Evolutionary conservation across 2,113 vertebrate species (phyloP).

Genomic region (Malurus melanocephalus): DNA sequence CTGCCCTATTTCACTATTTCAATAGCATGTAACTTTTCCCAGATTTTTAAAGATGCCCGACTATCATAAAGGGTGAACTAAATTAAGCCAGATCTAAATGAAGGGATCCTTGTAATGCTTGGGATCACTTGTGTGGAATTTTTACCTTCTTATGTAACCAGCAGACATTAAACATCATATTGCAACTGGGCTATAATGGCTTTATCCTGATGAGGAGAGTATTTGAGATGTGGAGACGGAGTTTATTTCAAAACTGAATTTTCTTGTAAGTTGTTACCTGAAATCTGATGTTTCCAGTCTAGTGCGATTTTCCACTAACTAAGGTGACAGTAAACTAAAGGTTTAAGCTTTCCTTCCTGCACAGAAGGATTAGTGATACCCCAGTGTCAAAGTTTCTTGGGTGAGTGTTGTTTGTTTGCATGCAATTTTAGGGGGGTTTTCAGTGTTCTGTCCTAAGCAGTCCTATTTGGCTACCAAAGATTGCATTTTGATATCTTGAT

Average conservation of each 20-base stretch:
- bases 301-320: background rate
- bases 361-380: background rate
- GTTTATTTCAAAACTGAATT: background rate
- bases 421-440: background rate
- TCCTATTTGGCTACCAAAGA: background rate
- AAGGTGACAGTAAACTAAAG: background rate
- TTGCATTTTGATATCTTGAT: background rate
- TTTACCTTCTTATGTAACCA: background rate
- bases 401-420: background rate
- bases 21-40: accelerated
- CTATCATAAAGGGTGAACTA: background rate
- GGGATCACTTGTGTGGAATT: background rate
- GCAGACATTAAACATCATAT: background rate
- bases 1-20: background rate
- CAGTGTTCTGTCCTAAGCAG: background rate
- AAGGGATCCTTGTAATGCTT: background rate
- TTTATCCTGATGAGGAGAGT: background rate
- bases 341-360: background rate
- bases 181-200: background rate
- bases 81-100: background rate
- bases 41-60: background rate
- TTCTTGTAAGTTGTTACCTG: background rate
- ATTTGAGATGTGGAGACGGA: background rate
- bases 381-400: background rate
- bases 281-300: background rate